phyloP scores from a whole-genome alignment of 1,140 invertebrate species.

The Tigriopus japonicus region DNA sequence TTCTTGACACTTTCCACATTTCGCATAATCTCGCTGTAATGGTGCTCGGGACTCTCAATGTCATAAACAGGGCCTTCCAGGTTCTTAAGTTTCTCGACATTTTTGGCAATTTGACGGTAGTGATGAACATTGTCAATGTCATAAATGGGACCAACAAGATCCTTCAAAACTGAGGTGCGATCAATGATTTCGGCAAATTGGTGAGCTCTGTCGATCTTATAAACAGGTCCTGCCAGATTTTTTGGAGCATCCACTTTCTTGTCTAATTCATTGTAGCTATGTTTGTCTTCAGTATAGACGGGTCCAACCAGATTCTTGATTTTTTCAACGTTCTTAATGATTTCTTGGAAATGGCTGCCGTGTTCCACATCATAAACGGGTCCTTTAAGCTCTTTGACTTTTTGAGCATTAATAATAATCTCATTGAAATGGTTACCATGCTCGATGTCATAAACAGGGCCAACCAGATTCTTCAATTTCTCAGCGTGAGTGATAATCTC shows the following conservation, averaged over 20 bases:
- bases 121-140: slow-evolving; percentile 12
- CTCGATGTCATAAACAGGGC: slow-evolving; percentile 12
- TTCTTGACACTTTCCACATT: slow-evolving; percentile 12
- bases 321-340: slow-evolving; percentile 8
- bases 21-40: slow-evolving; percentile 3
- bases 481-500: slow-evolving; percentile 11
- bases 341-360: slow-evolving; percentile 5
- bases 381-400: slow-evolving; percentile 9
- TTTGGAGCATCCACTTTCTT: not conserved
- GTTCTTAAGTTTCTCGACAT: not conserved
- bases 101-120: slow-evolving; percentile 4
- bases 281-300: slow-evolving; percentile 10
- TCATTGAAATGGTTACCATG: slow-evolving; percentile 4
- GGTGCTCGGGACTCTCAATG: slow-evolving; percentile 1
- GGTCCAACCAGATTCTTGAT: slow-evolving; percentile 10
- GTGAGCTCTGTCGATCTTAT: slow-evolving; percentile 9
- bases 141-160: slow-evolving; percentile 10
- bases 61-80: slow-evolving; percentile 10
- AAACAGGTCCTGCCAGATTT: slow-evolving; percentile 10
- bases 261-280: slow-evolving; percentile 7
- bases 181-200: slow-evolving; percentile 10
- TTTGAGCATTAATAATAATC: slow-evolving; percentile 8
- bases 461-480: slow-evolving; percentile 9
- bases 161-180: not conserved
- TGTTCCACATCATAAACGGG: slow-evolving; percentile 14